A percentile compares a stretch with the other conserved stretches of the same genome.
Evolutionary conservation across 2,888 invertebrate species (phyloP).

Genomic region (Thysanoteuthis rhombus): DNA sequence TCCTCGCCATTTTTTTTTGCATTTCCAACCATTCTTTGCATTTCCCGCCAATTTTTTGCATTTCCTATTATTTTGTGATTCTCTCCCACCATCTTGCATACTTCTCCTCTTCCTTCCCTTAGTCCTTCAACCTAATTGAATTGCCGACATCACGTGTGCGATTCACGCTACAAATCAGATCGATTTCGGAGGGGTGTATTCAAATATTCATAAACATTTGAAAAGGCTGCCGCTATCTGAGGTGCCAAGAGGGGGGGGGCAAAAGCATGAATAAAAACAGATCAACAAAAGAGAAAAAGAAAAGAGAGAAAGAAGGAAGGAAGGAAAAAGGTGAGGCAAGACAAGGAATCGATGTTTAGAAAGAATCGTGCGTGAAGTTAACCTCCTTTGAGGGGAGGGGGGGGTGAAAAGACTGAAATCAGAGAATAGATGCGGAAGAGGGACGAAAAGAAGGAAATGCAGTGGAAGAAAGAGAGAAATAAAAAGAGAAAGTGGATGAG

Average conservation of each 20-base stretch:
- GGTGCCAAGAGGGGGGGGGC: neutral
- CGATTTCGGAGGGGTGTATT: neutral
- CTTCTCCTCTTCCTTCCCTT: neutral
- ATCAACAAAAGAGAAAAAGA: neutral
- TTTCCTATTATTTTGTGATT: neutral
- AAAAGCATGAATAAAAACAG: neutral
- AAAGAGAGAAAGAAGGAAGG: neutral
- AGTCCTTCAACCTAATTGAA: neutral
- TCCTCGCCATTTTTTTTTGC: neutral
- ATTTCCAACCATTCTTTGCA: neutral
- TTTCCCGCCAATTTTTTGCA: neutral
- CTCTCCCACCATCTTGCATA: neutral
- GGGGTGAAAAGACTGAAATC: too few relatives aligned
- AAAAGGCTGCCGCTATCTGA: neutral
- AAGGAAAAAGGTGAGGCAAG: neutral
- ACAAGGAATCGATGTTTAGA: neutral
- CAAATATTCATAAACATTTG: slow-evolving; percentile 12
- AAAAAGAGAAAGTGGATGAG: neutral
- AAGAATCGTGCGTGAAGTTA: neutral
- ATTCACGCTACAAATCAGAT: neutral
- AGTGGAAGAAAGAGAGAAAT: neutral
- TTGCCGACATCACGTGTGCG: neutral
- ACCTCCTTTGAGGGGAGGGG: neutral
- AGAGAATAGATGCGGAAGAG: neutral
- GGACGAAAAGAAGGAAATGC: neutral